Conservation (phyloP, 2,113 vertebrate species). For the Pelmatolapia mariae region DNA sequence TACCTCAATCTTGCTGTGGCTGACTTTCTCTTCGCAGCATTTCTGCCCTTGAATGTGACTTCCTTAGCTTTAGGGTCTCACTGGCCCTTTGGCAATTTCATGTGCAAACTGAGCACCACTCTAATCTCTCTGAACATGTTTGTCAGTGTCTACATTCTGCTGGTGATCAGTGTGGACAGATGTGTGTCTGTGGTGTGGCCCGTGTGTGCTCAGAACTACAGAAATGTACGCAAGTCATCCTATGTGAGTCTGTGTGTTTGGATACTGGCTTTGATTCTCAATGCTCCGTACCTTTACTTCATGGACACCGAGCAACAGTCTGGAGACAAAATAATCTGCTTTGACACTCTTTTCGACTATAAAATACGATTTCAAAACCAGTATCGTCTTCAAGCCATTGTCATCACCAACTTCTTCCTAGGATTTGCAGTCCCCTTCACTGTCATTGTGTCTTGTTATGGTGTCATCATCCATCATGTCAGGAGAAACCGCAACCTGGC, state of each 20-base stretch:
- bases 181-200: too few relatives aligned
- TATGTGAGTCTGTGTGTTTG: too few relatives aligned
- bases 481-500: slow-evolving; percentile 65
- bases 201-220: too few relatives aligned
- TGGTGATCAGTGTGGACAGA: too few relatives aligned
- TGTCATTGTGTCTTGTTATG: slow-evolving; percentile 79
- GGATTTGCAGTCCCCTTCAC: slow-evolving; percentile 81
- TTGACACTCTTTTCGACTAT: slow-evolving; percentile 56
- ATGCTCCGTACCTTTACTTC: slow-evolving; percentile 68
- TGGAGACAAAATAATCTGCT: slow-evolving; percentile 61
- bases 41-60: background rate
- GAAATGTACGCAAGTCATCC: too few relatives aligned
- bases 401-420: slow-evolving; percentile 73
- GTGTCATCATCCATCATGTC: slow-evolving; percentile 47
- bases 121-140: background rate
- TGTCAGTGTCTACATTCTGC: background rate
- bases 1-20: background rate
- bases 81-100: background rate
- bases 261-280: slow-evolving; percentile 74
- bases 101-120: background rate
- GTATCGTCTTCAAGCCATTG: slow-evolving; percentile 64
- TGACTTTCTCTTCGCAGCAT: background rate
- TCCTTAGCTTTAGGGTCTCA: background rate
- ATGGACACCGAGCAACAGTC: slow-evolving; percentile 49
- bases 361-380: background rate